Conservation (phyloP, 2,113 vertebrate genomes). For the Rousettus leschenaultii region DNA sequence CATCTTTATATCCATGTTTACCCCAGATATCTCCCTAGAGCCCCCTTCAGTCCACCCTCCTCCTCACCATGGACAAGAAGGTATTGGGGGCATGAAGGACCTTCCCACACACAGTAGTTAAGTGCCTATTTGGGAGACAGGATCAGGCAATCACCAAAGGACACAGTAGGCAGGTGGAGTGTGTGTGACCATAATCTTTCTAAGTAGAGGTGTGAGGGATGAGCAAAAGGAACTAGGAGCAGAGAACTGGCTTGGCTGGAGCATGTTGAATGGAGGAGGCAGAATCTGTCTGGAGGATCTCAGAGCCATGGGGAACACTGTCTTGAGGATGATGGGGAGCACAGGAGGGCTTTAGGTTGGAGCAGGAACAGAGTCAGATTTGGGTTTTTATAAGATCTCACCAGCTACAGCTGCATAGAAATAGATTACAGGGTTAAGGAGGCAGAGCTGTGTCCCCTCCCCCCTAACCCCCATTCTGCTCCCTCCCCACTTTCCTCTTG, state of each 20-base stretch:
- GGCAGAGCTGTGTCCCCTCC: not conserved
- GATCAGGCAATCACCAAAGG: not conserved
- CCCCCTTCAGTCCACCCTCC: not conserved
- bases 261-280: not conserved
- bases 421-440: not conserved
- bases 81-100: not conserved
- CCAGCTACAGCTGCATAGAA: not conserved
- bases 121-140: not conserved
- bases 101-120: not conserved
- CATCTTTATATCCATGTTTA: not conserved
- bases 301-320: not conserved
- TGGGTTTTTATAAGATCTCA: not conserved
- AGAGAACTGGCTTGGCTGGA: not conserved
- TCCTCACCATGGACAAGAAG: not conserved
- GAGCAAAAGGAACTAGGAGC: not conserved
- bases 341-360: not conserved
- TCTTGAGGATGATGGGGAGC: not conserved
- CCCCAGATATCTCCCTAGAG: not conserved
- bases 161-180: not conserved
- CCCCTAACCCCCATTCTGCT: too few relatives aligned
- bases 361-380: not conserved
- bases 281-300: not conserved
- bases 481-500: not conserved
- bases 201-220: not conserved
- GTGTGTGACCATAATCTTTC: not conserved